These are phyloP conservation scores for Metridium senile DNA, from an alignment of 92 coral and sea anemone species.

Conservation along the genomic window DNA sequence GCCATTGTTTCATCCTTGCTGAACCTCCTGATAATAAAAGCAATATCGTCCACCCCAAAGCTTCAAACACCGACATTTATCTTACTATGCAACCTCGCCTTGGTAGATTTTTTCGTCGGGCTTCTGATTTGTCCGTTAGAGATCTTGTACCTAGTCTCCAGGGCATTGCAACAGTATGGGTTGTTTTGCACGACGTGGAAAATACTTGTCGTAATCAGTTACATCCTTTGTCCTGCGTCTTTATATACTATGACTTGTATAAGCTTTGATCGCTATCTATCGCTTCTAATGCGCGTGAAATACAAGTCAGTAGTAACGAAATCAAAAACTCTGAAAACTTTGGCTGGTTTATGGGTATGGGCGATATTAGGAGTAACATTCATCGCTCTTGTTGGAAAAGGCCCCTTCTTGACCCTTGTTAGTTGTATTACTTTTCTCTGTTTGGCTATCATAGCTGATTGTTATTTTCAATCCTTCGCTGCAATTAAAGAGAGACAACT, in stretches of 20 bases:
- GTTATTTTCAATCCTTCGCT: constrained; percentile 11
- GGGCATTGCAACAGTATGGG: constrained; percentile 8
- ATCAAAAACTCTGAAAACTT: not conserved
- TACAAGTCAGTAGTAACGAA: constrained; percentile 28
- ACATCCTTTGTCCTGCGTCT: constrained; percentile 19
- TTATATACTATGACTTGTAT: constrained; percentile 23
- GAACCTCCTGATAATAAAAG: constrained; percentile 3
- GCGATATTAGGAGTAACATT: constrained; percentile 4
- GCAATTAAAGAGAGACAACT: constrained; percentile 7
- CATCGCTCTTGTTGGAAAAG: constrained; percentile 6
- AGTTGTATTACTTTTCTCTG: constrained; percentile 26
- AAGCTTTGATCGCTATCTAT: constrained; percentile 26
- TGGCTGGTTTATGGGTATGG: constrained; percentile 14
- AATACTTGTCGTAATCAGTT: constrained; percentile 15
- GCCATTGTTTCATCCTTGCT: not conserved
- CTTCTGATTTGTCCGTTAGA: constrained; percentile 9
- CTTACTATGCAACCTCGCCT: constrained; percentile 25
- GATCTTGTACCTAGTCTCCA: constrained; percentile 12
- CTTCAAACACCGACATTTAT: constrained; percentile 30
- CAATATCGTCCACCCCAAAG: constrained; percentile 25
- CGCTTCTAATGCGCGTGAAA: constrained; percentile 23
- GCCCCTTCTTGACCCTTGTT: constrained; percentile 19
- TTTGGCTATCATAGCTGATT: constrained; percentile 18
- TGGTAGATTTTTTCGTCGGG: constrained; percentile 17
- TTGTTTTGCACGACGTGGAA: constrained; percentile 20